These are phyloP conservation scores for Petrocephalus zakoni DNA, from an alignment of 2,113 vertebrate species.

Conservation along the genomic window DNA sequence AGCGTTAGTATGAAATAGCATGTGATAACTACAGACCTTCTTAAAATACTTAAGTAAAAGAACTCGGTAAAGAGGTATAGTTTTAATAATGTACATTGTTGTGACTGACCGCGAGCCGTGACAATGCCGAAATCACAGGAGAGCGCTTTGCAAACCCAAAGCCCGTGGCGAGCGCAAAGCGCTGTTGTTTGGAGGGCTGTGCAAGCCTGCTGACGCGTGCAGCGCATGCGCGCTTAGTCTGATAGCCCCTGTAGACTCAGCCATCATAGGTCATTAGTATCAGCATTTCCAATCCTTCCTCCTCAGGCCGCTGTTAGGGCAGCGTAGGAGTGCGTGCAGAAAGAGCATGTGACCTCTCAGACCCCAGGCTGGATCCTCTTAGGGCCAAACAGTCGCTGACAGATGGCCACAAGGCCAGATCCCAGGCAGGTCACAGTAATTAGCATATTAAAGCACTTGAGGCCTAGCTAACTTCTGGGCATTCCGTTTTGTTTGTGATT, in stretches of 20 bases:
- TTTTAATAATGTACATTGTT: no score
- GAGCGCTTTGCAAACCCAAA: no score
- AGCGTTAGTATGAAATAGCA: no score
- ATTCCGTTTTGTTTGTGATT: neutral
- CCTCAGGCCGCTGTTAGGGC: neutral
- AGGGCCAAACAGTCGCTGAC: neutral
- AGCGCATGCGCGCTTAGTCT: no score
- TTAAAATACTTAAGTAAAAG: no score
- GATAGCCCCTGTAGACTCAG: neutral
- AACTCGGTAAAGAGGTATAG: no score
- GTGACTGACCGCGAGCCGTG: no score
- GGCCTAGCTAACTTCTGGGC: neutral
- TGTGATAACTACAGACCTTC: no score
- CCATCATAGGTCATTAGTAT: neutral
- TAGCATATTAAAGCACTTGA: constrained; percentile 17
- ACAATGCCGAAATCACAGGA: no score
- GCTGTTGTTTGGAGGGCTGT: no score
- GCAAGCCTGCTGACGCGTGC: no score
- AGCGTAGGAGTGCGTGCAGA: neutral
- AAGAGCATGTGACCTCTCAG: neutral
- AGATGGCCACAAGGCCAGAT: constrained; percentile 7
- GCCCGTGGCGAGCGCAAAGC: no score
- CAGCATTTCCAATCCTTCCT: neutral
- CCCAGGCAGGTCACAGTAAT: neutral
- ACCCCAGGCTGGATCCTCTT: neutral